Conservation (phyloP, 1,140 invertebrate species). For the Calosoma granatense region DNA sequence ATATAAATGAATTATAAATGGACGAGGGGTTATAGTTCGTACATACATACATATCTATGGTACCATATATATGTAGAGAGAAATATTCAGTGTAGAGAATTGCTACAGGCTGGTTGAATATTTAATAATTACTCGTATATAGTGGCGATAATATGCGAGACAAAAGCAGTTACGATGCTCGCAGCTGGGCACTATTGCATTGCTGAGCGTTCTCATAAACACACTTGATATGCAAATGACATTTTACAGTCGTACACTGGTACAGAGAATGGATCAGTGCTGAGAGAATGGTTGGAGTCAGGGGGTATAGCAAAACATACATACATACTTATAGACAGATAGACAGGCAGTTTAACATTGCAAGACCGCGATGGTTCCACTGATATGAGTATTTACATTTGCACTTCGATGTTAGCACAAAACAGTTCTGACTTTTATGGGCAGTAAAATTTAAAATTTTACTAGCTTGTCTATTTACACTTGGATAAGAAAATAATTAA, state of each 20-base stretch:
- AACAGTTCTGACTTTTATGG: background rate
- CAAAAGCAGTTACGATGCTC: constrained; percentile 23
- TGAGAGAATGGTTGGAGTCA: too few species aligned
- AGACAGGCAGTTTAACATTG: too few species aligned
- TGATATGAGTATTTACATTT: constrained; percentile 4
- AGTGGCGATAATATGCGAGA: background rate
- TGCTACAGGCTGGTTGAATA: too few species aligned
- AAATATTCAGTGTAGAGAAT: too few species aligned
- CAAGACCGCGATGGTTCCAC: background rate
- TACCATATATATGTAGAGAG: too few species aligned
- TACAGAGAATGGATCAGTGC: background rate
- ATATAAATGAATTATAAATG: too few species aligned
- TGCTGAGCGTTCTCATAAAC: constrained; percentile 17
- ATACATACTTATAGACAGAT: too few species aligned
- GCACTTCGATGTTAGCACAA: constrained; percentile 4
- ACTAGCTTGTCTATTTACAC: background rate
- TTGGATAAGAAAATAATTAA: background rate
- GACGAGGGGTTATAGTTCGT: too few species aligned
- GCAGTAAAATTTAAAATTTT: background rate
- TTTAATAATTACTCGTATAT: too few species aligned
- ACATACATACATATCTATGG: too few species aligned
- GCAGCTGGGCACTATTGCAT: constrained; percentile 20
- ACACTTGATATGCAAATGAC: constrained; percentile 21
- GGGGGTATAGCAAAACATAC: too few species aligned
- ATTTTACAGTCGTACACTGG: background rate